These are phyloP conservation scores for Biston stratarius DNA, from an alignment of 2,888 invertebrate genomes.

Conservation along the genomic window DNA sequence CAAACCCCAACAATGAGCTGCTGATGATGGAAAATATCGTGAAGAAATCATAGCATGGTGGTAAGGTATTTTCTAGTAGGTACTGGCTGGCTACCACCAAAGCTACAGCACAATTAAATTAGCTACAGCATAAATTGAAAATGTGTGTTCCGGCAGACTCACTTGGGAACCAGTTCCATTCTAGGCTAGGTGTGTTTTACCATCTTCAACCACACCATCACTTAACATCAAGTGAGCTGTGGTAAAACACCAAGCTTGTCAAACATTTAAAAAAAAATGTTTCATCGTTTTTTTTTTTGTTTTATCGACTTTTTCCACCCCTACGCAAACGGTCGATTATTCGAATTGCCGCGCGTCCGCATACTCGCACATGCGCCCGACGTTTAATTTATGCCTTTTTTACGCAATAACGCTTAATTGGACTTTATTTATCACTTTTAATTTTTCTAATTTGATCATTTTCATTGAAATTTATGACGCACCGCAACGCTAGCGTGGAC, in stretches of 20 bases:
- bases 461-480: conserved; percentile 81
- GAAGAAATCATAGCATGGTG: too few species aligned
- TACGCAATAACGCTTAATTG: conserved; percentile 86
- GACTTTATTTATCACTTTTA: conserved; percentile 85
- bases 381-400: conserved; percentile 84
- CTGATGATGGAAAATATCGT: too few species aligned
- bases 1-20: too few species aligned
- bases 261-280: background rate
- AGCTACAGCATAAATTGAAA: too few species aligned
- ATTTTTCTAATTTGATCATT: conserved; percentile 85
- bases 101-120: too few species aligned
- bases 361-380: conserved; percentile 55
- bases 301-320: conserved; percentile 52
- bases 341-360: conserved; percentile 53
- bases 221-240: too few species aligned
- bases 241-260: background rate
- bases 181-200: too few species aligned
- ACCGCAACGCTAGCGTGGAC: conserved; percentile 42
- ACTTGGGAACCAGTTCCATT: too few species aligned
- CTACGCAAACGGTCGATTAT: conserved; percentile 63
- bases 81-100: too few species aligned
- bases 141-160: too few species aligned
- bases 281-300: conserved; percentile 1
- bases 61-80: too few species aligned
- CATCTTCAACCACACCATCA: too few species aligned